phyloP scores from a whole-genome alignment of 2,113 vertebrate species.

The Ammodytes dubius region DNA sequence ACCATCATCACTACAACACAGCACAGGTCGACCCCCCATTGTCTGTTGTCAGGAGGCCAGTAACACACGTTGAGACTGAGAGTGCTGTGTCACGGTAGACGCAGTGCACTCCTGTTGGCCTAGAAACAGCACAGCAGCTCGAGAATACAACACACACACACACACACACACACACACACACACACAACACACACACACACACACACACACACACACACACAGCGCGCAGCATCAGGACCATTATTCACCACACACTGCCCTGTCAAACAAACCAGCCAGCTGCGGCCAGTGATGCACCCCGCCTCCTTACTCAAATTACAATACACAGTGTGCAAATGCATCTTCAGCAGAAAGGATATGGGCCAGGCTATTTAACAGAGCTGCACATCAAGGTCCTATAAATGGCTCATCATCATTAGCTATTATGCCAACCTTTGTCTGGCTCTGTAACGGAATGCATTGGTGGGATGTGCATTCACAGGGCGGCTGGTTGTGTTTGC shows the following conservation, averaged over 20 bases:
- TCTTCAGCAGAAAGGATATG: background rate
- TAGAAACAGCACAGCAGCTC: slow-evolving; percentile 43
- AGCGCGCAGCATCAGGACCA: slow-evolving; percentile 65
- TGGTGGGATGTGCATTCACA: background rate
- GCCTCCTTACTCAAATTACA: slow-evolving; percentile 40
- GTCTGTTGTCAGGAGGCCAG: slow-evolving; percentile 21
- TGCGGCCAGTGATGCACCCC: slow-evolving; percentile 26
- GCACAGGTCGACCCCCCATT: background rate
- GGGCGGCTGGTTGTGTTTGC: background rate
- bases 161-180: too few relatives aligned
- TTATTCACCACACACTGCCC: slow-evolving; percentile 46
- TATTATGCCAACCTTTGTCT: background rate
- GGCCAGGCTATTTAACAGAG: background rate
- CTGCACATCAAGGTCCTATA: background rate
- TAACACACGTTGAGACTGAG: slow-evolving; percentile 22
- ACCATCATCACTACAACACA: slow-evolving; percentile 9
- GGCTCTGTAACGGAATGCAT: background rate
- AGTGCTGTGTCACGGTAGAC: slow-evolving; percentile 76
- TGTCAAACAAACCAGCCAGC: slow-evolving; percentile 45
- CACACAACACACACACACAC: too few relatives aligned
- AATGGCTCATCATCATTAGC: background rate
- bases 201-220: too few relatives aligned
- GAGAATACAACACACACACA: too few relatives aligned
- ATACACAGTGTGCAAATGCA: slow-evolving; percentile 11
- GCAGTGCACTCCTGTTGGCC: slow-evolving; percentile 60